Evolutionary conservation across 2,888 invertebrate genomes (phyloP), one percentile per base, ranked within the genome.

Genomic region (Orthosia gothica): DNA sequence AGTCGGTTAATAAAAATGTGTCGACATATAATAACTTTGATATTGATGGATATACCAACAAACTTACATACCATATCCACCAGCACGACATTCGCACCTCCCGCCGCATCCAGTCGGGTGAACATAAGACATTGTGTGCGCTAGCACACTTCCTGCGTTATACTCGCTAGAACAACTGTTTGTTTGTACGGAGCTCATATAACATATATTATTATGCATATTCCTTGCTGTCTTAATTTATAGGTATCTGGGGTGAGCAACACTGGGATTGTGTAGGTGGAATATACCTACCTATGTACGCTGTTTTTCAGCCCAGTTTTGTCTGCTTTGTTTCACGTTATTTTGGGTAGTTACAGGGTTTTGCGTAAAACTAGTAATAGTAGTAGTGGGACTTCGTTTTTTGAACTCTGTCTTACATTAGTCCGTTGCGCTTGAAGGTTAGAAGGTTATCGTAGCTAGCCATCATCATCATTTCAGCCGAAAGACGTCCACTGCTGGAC

Each of bases 111-210:
- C 93, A 93, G 90, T 94, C 93, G 92, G 92, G 93, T 94, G 94
- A 96, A 94, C 95, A 95, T 95, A 95, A 95, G 95, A 95, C 95
- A 93, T 93, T 93, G 92, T 90, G 92, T 90, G 88, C 89, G 91
- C 89, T 89, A 84, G 87, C 93, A 93, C 92, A 91, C 94, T 94
- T 93, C 94, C 94, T 91, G 93, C 89, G 89, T 89, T 90, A 90
- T 91, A 91, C 92, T 88, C 92, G 91, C 91, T 91, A 91, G 93
- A 95, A 94, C 95, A 95, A 96, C 96, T 95, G 96, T 93, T 95
- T 95, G 95, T 95, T 93, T 94, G 95, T 93, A 89, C 91, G 91
- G 90, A 91, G 84, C 90, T 91, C 91, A 90, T 91, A 90, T 92
- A 91, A 90, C 89, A 89, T 90, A 92, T 87, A 88, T 87, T 88